Evolutionary conservation across 2,113 vertebrate species (phyloP).

Genomic region (Polypterus bichir): DNA sequence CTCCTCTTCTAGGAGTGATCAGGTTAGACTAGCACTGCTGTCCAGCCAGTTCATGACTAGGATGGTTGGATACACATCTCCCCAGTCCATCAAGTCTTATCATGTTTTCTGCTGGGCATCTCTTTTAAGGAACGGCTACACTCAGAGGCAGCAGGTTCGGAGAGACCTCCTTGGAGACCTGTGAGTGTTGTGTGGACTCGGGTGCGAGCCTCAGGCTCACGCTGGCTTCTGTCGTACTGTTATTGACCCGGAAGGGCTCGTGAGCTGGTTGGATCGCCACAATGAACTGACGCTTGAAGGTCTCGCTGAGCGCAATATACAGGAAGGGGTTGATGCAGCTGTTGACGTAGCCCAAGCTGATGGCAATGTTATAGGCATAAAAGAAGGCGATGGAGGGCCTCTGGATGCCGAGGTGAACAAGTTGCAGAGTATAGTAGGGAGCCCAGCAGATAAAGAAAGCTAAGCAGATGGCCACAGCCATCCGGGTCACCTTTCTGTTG

Average conservation of each 20-base stretch:
- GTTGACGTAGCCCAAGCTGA: conserved; percentile 56
- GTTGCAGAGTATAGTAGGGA: conserved; percentile 55
- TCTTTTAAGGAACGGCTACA: conserved; percentile 31
- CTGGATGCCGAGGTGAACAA: conserved; percentile 44
- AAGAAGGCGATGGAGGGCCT: conserved; percentile 40
- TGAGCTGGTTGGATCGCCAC: conserved; percentile 27
- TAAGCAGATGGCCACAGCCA: conserved; percentile 69
- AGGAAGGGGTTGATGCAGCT: conserved; percentile 58
- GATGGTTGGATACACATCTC: too few relatives aligned
- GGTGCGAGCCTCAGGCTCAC: conserved; percentile 48
- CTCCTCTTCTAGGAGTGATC: too few relatives aligned
- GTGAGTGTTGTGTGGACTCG: conserved; percentile 44
- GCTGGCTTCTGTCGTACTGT: conserved; percentile 32
- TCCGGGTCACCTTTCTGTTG: conserved; percentile 64
- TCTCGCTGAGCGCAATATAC: conserved; percentile 47
- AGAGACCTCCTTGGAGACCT: conserved; percentile 34
- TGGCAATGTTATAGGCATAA: conserved; percentile 48
- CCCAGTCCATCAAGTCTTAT: too few relatives aligned
- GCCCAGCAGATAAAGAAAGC: conserved; percentile 74
- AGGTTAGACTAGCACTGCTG: too few relatives aligned
- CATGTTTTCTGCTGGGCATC: background rate
- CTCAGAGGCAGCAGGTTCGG: conserved; percentile 32
- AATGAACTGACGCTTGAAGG: conserved; percentile 42
- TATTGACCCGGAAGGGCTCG: conserved; percentile 33
- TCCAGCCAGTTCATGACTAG: too few relatives aligned